These are phyloP conservation scores for Drosophila koepferae DNA, from an alignment of 2,888 invertebrate genomes.

Conservation along the genomic window DNA sequence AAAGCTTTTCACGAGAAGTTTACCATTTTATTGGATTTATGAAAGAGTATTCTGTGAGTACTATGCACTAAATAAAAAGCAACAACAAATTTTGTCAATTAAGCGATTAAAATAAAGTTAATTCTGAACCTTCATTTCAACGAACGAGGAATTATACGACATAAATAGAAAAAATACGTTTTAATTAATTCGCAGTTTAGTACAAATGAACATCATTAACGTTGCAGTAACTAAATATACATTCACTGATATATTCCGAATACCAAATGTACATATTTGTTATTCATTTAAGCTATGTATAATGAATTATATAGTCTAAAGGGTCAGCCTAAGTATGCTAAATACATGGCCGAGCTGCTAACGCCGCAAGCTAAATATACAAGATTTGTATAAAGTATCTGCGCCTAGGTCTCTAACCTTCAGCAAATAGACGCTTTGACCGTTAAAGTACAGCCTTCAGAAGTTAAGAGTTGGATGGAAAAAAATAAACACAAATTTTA, in stretches of 20 bases:
- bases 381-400: constrained; percentile 14
- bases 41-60: neutral
- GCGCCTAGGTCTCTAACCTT: constrained; percentile 46
- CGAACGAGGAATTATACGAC: neutral
- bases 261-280: constrained; percentile 4
- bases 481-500: constrained; percentile 3
- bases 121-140: constrained; percentile 2
- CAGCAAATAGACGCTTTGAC: constrained; percentile 43
- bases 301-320: constrained; percentile 1
- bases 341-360: constrained; percentile 27
- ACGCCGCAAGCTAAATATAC: constrained; percentile 28
- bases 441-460: constrained; percentile 61
- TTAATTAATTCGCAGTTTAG: neutral
- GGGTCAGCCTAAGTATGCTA: constrained; percentile 12
- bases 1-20: constrained; percentile 12
- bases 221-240: neutral
- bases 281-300: constrained; percentile 21
- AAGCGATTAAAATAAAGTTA: neutral
- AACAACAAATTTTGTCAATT: neutral
- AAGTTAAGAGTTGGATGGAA: constrained; percentile 12
- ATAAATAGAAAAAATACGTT: neutral
- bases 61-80: constrained; percentile 7
- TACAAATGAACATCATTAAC: neutral
- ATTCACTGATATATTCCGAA: constrained; percentile 1
- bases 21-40: constrained; percentile 5